Evolutionary conservation across 1,140 invertebrate species (phyloP).

Genomic region (Laupala kohalensis): DNA sequence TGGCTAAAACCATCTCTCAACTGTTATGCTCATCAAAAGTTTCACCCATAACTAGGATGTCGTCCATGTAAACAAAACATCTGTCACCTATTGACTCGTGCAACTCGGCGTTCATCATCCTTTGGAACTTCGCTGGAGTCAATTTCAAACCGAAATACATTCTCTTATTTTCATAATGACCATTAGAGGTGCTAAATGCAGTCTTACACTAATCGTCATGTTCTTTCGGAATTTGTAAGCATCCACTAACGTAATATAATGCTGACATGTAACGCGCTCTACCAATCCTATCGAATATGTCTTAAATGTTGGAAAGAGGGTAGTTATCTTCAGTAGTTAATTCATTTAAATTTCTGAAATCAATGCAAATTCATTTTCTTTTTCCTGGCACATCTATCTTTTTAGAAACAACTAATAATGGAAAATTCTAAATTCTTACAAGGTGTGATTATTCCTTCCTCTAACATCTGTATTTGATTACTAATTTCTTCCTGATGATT

Average conservation of each 20-base stretch:
- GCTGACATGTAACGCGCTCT: constrained; percentile 22
- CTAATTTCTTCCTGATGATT: constrained; percentile 3
- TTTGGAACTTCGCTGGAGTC: constrained; percentile 24
- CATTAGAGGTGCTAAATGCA: constrained; percentile 26
- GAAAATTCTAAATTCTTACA: constrained; percentile 1
- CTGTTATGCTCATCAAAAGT: constrained; percentile 16
- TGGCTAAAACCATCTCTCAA: constrained; percentile 17
- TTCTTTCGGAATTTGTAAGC: constrained; percentile 15
- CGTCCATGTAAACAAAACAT: constrained; percentile 19
- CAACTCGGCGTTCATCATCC: constrained; percentile 20
- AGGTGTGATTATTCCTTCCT: constrained; percentile 9
- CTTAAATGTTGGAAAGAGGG: constrained; percentile 14
- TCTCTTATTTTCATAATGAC: constrained; percentile 24
- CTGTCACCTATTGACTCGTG: constrained; percentile 1
- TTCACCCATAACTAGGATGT: constrained; percentile 16
- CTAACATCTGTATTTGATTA: constrained; percentile 6
- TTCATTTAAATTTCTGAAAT: constrained; percentile 28
- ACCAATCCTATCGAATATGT: constrained; percentile 24
- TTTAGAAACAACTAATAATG: constrained; percentile 10
- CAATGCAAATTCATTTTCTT: constrained; percentile 21
- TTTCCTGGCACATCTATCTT: constrained; percentile 5
- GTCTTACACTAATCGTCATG: constrained; percentile 30
- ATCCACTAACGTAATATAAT: constrained; percentile 27
- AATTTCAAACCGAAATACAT: constrained; percentile 26
- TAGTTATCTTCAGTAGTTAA: constrained; percentile 27